Base-by-base conservation (phyloP, 2,113 vertebrate genomes). In the Anguilla japonica region DNA sequence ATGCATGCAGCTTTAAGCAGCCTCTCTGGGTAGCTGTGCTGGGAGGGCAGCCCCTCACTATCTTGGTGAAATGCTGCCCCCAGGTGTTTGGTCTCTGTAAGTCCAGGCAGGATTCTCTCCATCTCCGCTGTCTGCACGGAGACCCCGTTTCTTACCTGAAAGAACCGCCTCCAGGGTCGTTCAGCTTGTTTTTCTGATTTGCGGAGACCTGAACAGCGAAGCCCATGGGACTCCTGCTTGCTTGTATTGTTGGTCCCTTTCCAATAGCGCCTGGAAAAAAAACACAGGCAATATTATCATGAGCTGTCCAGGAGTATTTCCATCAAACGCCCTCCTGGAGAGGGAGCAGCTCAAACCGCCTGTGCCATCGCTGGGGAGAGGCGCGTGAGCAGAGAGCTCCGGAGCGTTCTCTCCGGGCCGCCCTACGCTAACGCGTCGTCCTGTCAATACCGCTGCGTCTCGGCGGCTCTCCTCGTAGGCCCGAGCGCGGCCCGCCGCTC, bases 181-280 rank as follows among this genome's bases (percentile, higher is more conserved):
- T 96, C 81, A 95, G 91, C 88, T 96, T 96, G 93, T 88, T 93
- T 95, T 95, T 97, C 93, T 96, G 93, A 96, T 96, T 97, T 95
- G 95, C 91, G 90, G 93, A 95, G 92, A 92, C 95, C 89, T 94
- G 93, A 94, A 94, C 92, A 88, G 93, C 90, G 91, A 96, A 91
- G 86, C 92, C 93, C 82, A 91, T 80, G 14, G 92, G 93, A 93
- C 90, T 94, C 92, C 94, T 95, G 75, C 93, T 94, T 67, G 94
- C 89, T 86, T 93, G 92, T 89, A 94, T 92, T 84, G 93, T 91
- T 87, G 95, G 94, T 89, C 93, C 94, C 91, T 96, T 94, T 79
- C 95, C 89, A 84, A 95, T 88, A 22, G 91, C 90, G 83, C 93
- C 96, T 96, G 94, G 53, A 91, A 46, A 46, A 93, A 92, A 93